These are phyloP conservation scores for Sparidentex hasta DNA, from an alignment of 2,797 vertebrate genomes.

Conservation along the genomic window DNA sequence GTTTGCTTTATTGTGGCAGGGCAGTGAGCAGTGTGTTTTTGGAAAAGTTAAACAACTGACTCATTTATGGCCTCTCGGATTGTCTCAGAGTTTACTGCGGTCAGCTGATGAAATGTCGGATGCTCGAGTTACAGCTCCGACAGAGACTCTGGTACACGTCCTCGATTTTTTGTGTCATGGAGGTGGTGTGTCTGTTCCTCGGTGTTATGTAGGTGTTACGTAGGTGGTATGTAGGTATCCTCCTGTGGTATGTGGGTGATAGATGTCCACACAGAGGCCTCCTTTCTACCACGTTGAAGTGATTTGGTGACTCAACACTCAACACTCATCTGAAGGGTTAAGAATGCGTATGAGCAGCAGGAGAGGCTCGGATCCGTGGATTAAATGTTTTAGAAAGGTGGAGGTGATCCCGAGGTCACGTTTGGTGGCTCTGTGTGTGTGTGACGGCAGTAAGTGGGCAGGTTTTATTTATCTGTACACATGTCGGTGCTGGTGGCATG, in stretches of 20 bases:
- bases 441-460: not conserved
- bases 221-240: constrained; percentile 70
- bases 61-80: constrained; percentile 36
- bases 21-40: constrained; percentile 45
- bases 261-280: constrained; percentile 69
- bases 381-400: constrained; percentile 45
- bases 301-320: constrained; percentile 20
- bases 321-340: constrained; percentile 19
- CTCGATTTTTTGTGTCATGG: constrained; percentile 22
- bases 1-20: constrained; percentile 60
- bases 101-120: constrained; percentile 47
- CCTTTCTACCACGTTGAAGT: constrained; percentile 48
- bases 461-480: too few relatives aligned
- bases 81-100: constrained; percentile 41
- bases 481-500: not conserved
- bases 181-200: constrained; percentile 40
- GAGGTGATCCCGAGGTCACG: constrained; percentile 31
- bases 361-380: constrained; percentile 50
- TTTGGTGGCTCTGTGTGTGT: constrained; percentile 1
- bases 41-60: constrained; percentile 52
- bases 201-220: constrained; percentile 55
- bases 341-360: constrained; percentile 26
- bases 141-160: constrained; percentile 19
- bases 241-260: constrained; percentile 69
- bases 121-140: constrained; percentile 36